These are phyloP conservation scores for Aphidoletes aphidimyza DNA, from an alignment of 2,888 invertebrate genomes.

Conservation along the genomic window DNA sequence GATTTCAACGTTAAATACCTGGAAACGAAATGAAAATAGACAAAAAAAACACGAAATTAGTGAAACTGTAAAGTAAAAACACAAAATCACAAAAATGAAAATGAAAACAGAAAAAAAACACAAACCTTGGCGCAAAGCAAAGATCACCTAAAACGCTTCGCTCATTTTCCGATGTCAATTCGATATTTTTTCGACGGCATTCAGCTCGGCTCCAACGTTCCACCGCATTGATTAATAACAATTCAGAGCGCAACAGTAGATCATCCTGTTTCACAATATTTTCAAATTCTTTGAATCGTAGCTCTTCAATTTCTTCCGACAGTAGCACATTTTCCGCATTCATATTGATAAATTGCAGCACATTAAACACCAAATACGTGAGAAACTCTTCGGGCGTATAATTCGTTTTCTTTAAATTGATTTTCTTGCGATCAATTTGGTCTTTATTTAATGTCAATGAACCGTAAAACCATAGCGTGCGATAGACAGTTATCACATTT, in stretches of 20 bases:
- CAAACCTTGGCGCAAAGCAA: conserved; percentile 63
- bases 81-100: no score
- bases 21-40: not conserved
- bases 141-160: conserved; percentile 65
- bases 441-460: conserved; percentile 61
- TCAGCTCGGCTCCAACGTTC: conserved; percentile 66
- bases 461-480: conserved; percentile 66
- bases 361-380: conserved; percentile 65
- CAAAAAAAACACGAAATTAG: no score
- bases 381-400: conserved; percentile 66
- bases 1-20: conserved; percentile 61
- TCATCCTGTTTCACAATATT: conserved; percentile 65
- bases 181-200: conserved; percentile 64
- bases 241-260: conserved; percentile 64
- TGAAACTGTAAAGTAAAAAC: no score
- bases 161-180: conserved; percentile 64
- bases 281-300: conserved; percentile 66
- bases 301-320: conserved; percentile 62
- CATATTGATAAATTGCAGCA: conserved; percentile 66
- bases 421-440: conserved; percentile 33
- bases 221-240: conserved; percentile 64
- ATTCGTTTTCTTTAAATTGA: conserved; percentile 57
- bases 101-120: not conserved
- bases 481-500: conserved; percentile 65
- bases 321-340: conserved; percentile 64